A percentile compares a stretch with the other conserved stretches of the same genome.
Conservation (phyloP, 2,113 vertebrate genomes). For the Rhagologus leucostigma region DNA sequence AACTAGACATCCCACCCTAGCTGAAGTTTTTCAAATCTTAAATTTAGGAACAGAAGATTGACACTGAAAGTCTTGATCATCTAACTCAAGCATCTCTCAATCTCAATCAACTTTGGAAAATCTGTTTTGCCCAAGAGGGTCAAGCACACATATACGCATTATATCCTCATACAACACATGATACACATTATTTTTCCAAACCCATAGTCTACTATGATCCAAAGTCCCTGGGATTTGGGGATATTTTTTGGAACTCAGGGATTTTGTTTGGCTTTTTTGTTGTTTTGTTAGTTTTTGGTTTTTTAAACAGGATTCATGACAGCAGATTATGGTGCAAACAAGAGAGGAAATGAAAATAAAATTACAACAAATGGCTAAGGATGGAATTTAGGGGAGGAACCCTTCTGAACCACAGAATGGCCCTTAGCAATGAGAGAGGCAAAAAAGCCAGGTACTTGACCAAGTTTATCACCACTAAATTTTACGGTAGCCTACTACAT, state of each 20-base stretch:
- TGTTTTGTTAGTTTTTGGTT: not conserved
- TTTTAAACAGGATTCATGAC: accelerated
- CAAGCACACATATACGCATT: not conserved
- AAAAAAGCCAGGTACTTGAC: not conserved
- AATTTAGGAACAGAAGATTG: not conserved
- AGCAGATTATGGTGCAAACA: not conserved
- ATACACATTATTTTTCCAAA: not conserved
- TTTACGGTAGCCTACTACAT: not conserved
- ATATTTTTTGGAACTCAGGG: not conserved
- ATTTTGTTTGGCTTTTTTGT: not conserved
- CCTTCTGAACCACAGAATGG: not conserved
- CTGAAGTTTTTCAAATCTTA: not conserved
- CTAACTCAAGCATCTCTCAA: not conserved
- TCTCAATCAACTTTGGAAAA: not conserved
- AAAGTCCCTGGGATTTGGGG: not conserved
- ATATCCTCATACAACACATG: not conserved
- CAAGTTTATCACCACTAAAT: not conserved
- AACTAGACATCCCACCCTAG: not conserved
- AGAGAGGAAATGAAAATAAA: not conserved
- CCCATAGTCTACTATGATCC: not conserved
- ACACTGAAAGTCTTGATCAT: not conserved
- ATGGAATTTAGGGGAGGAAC: not conserved
- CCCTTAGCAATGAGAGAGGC: not conserved
- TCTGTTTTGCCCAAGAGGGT: not conserved
- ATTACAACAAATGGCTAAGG: not conserved